Base-by-base conservation (phyloP, 2,113 vertebrate genomes). In the Sceloporus tristichus region DNA sequence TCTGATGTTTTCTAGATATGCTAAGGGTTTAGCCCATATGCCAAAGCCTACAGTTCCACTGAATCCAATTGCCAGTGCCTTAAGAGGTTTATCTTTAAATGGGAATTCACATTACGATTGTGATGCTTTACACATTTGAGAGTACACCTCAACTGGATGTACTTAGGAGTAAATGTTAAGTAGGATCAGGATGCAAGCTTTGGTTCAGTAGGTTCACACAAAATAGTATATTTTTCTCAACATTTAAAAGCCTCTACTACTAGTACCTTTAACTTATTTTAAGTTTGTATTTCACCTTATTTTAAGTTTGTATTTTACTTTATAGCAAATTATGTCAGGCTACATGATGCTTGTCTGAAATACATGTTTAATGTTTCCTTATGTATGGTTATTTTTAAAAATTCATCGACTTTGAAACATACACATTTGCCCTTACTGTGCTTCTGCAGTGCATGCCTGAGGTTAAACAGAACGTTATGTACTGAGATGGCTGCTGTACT, bases 1-100 rank as follows among this genome's bases (percentile, higher is more conserved):
- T 79, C 87, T 94, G 54, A 82, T 92, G 27, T 95, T 94, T 85
- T 92, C 91, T 54, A 93, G 59, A 27, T 88, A 88, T 56, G 21
- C 88, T 40, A 92, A 94, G 21, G 87, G 94, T 82, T 86, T 91
- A 62, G 27, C 87, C 27, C 25, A 66, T 90, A 78, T 11, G 53
- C 42, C 88, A 77, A 92, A 87, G 48, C 85, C 88, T 74, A 59
- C 86, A 89, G 92, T 88, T 21, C 25, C 21, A 34, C 85, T 82
- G 9, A 59, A 68, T 34, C 0, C 29, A 16, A n/a, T 80, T 86
- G 68, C 9, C 40, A 73, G 40, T 82, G 73, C 6, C 66, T 68
- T 25, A 38, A 82, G 86, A 85, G 82, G 54, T 6, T 27, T 74
- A 78, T 1, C 0, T 68, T 16, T 79, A 86, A 79, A 79, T 40